Conservation (phyloP, 2,797 vertebrate genomes). For the Pantherophis alleghaniensis region DNA sequence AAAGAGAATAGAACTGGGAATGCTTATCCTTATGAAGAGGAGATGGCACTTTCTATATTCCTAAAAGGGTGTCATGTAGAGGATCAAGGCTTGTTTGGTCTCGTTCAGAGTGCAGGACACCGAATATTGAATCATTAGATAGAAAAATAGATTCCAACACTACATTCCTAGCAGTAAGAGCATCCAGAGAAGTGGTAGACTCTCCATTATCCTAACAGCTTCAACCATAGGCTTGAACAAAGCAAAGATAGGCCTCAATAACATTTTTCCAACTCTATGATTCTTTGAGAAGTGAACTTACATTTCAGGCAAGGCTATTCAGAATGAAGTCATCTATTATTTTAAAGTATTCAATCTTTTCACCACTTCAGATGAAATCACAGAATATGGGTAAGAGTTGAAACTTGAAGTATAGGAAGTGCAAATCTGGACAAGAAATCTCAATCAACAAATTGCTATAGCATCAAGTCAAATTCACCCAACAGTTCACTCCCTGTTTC, state of each 20-base stretch:
- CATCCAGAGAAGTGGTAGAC: neutral
- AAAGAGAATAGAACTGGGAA: neutral
- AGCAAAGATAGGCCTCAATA: neutral
- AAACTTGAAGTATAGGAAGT: neutral
- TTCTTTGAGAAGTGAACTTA: neutral
- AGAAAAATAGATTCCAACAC: neutral
- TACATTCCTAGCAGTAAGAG: neutral
- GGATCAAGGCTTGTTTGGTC: neutral
- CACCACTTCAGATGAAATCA: neutral
- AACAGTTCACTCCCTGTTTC: neutral
- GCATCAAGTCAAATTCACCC: neutral
- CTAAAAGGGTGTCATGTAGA: neutral
- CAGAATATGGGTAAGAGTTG: neutral
- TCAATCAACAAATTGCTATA: neutral
- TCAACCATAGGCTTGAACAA: neutral
- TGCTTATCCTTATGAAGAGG: neutral
- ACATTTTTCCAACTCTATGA: neutral
- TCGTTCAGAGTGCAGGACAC: neutral
- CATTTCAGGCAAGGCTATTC: neutral
- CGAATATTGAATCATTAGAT: neutral
- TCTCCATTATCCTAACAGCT: neutral
- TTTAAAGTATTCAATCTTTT: neutral
- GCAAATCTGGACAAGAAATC: constrained; percentile 4
- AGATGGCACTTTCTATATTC: neutral
- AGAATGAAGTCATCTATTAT: neutral